A percentile compares a stretch with the other conserved stretches of the same genome.
phyloP scores from a whole-genome alignment of 2,888 invertebrate species.

The Trimorus sp. region DNA sequence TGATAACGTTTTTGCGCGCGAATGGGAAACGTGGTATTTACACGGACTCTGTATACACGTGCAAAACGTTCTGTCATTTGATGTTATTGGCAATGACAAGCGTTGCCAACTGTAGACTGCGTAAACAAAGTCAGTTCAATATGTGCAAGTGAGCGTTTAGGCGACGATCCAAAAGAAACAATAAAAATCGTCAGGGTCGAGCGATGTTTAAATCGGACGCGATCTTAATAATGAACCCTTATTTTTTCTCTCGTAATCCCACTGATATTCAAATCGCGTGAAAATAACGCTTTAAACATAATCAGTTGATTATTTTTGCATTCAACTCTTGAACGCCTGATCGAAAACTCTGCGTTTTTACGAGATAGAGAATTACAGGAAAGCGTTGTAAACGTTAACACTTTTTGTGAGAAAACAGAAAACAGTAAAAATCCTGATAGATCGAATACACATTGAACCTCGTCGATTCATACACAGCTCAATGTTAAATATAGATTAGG shows the following conservation, averaged over 20 bases:
- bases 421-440: neutral
- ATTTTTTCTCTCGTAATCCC: conserved; percentile 8
- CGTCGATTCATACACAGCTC: conserved; percentile 17
- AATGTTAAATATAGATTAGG: conserved; percentile 38
- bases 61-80: conserved; percentile 17
- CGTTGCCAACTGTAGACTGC: conserved; percentile 40
- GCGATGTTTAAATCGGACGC: conserved; percentile 40
- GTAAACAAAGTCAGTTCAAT: conserved; percentile 39
- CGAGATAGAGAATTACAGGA: too few species aligned
- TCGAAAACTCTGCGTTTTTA: too few species aligned
- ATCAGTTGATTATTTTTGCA: too few species aligned
- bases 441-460: conserved; percentile 26
- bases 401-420: too few species aligned
- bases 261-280: neutral
- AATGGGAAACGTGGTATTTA: neutral
- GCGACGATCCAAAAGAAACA: conserved; percentile 55
- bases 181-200: conserved; percentile 56
- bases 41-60: neutral
- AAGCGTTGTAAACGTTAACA: too few species aligned
- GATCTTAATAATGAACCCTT: conserved; percentile 46
- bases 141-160: conserved; percentile 45
- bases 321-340: too few species aligned
- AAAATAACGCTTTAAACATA: too few species aligned
- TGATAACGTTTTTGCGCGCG: neutral
- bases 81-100: conserved; percentile 30